These are phyloP conservation scores for Amorpha juglandis DNA, from an alignment of 2,888 invertebrate genomes.

Conservation along the genomic window DNA sequence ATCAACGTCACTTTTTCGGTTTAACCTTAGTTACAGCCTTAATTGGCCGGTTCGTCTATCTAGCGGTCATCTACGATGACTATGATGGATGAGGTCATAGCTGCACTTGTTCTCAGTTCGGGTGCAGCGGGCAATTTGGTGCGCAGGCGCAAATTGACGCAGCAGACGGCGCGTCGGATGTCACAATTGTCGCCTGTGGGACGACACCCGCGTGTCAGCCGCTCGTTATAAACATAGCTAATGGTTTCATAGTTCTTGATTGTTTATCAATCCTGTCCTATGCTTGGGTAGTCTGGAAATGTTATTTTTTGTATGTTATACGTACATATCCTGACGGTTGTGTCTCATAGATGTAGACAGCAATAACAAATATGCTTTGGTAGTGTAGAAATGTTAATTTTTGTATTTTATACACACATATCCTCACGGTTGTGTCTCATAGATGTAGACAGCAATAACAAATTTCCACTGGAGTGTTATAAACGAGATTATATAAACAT, in stretches of 20 bases:
- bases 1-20: too few relatives aligned
- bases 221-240: conserved; percentile 6
- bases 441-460: too few relatives aligned
- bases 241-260: background rate
- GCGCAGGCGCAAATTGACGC: conserved; percentile 65
- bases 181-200: conserved; percentile 61
- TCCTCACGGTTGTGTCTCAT: too few relatives aligned
- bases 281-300: background rate
- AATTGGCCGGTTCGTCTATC: conserved; percentile 44
- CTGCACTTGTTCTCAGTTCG: conserved; percentile 59
- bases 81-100: conserved; percentile 66
- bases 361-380: too few relatives aligned
- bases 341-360: too few relatives aligned
- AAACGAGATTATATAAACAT: too few relatives aligned
- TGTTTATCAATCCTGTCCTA: background rate
- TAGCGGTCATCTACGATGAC: conserved; percentile 54
- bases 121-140: conserved; percentile 51
- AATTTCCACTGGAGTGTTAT: too few relatives aligned
- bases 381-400: too few relatives aligned
- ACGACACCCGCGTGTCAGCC: conserved; percentile 50
- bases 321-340: too few relatives aligned
- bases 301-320: background rate
- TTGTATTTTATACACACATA: too few relatives aligned
- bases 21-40: too few relatives aligned
- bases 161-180: conserved; percentile 78